phyloP scores from a whole-genome alignment of 2,888 invertebrate species.

The Limnephilus marmoratus region DNA sequence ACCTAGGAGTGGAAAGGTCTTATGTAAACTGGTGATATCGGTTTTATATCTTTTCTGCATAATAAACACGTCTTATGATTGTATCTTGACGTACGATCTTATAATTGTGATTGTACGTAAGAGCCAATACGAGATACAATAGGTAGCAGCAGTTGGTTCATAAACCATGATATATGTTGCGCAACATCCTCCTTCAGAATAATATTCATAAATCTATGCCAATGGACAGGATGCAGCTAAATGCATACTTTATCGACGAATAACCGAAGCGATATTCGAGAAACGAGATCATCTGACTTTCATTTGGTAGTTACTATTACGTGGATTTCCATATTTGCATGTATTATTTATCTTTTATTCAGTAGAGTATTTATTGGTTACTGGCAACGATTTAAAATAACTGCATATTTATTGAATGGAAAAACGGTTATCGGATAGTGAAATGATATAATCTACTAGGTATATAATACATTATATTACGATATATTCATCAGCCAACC shows the following conservation, averaged over 20 bases:
- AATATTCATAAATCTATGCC: neutral
- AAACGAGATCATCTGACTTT: neutral
- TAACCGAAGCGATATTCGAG: neutral
- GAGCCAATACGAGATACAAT: neutral
- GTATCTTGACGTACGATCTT: neutral
- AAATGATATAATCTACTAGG: no score
- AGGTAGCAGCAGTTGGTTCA: neutral
- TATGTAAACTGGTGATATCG: no score
- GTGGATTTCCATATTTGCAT: neutral
- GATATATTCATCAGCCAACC: no score
- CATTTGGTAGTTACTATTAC: neutral
- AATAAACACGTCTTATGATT: neutral
- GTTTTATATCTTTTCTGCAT: neutral
- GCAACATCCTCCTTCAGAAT: neutral
- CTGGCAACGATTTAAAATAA: neutral
- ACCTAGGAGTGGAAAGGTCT: no score
- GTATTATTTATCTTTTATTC: neutral
- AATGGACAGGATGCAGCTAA: neutral
- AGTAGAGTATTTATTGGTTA: no score
- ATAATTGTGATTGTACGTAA: neutral
- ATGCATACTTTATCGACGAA: neutral
- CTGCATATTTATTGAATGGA: neutral
- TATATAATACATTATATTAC: no score
- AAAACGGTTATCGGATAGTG: neutral
- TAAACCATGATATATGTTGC: neutral